A percentile compares a stretch with the other conserved stretches of the same genome.
These are phyloP conservation scores for Lanistes nyassanus DNA, from an alignment of 1,140 invertebrate species.

Conservation along the genomic window DNA sequence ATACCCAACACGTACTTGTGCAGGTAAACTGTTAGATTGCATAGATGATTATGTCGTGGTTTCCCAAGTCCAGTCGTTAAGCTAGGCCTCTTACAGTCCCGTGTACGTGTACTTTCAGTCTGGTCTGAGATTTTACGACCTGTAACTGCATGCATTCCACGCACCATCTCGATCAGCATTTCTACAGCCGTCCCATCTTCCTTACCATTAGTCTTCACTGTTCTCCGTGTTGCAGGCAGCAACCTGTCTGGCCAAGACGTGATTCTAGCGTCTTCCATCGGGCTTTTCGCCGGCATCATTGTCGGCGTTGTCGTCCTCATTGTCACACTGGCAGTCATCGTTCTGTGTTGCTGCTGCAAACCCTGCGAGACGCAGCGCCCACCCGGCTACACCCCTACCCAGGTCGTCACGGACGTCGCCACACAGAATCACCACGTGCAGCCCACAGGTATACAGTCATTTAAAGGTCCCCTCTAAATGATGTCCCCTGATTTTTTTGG, in stretches of 20 bases:
- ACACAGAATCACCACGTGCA: slow-evolving; percentile 11
- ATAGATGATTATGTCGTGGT: no score
- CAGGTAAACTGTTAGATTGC: no score
- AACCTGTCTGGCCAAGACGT: slow-evolving; percentile 26
- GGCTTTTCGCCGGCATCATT: slow-evolving; percentile 29
- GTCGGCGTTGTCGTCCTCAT: slow-evolving; percentile 26
- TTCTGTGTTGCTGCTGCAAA: slow-evolving; percentile 32
- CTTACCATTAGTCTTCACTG: no score
- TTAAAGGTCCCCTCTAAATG: neutral
- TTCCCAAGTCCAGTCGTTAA: no score
- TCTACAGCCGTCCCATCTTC: no score
- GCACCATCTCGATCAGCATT: no score
- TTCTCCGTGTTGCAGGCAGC: neutral
- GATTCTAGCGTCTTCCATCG: slow-evolving; percentile 25
- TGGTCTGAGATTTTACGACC: no score
- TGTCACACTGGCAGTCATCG: slow-evolving; percentile 19
- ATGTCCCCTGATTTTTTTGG: no score
- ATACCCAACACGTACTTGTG: no score
- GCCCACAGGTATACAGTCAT: slow-evolving; percentile 17
- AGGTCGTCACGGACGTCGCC: neutral
- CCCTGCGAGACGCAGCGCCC: neutral
- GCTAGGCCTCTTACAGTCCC: no score
- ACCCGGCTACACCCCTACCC: neutral
- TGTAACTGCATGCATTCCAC: no score
- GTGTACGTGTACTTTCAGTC: no score